phyloP scores from a whole-genome alignment of 1,140 invertebrate genomes.

The Drosophila albomicans region DNA sequence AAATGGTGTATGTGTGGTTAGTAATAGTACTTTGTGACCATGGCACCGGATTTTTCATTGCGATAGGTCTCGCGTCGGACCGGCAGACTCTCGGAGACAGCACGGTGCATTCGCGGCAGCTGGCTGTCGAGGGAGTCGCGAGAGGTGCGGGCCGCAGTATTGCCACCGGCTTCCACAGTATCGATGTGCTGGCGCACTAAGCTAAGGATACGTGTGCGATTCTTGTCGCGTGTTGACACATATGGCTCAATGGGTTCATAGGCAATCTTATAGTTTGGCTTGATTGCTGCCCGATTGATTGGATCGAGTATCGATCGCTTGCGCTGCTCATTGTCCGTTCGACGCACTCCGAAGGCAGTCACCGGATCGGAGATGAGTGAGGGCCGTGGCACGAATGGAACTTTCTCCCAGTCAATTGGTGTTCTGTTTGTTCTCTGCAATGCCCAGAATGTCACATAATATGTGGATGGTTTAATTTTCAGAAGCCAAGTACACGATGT shows the following conservation, averaged over 20 bases:
- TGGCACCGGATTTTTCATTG: slow-evolving; percentile 84
- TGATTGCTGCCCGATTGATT: slow-evolving; percentile 85
- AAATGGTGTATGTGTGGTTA: slow-evolving; percentile 33
- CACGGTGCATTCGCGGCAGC: slow-evolving; percentile 87
- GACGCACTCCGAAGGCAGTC: slow-evolving; percentile 90
- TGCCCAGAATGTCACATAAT: slow-evolving; percentile 84
- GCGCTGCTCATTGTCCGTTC: slow-evolving; percentile 73
- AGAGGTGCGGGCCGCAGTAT: slow-evolving; percentile 86
- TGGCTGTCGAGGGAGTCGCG: slow-evolving; percentile 88
- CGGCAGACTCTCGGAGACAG: slow-evolving; percentile 79
- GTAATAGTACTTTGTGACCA: slow-evolving; percentile 83
- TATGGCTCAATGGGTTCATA: slow-evolving; percentile 87
- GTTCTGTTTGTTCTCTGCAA: slow-evolving; percentile 88
- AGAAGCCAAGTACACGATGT: slow-evolving; percentile 55
- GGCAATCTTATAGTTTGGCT: slow-evolving; percentile 86
- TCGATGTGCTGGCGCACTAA: slow-evolving; percentile 86
- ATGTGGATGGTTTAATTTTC: slow-evolving; percentile 49
- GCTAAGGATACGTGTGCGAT: slow-evolving; percentile 87
- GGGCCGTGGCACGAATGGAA: slow-evolving; percentile 92
- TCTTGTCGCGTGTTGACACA: slow-evolving; percentile 87
- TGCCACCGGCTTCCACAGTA: slow-evolving; percentile 86
- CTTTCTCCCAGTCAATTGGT: slow-evolving; percentile 92
- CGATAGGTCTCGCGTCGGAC: slow-evolving; percentile 81
- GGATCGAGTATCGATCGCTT: slow-evolving; percentile 77
- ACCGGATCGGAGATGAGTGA: slow-evolving; percentile 92